Evolutionary conservation across 2,888 invertebrate species (phyloP).

Genomic region (Pristionchus arcanus): DNA sequence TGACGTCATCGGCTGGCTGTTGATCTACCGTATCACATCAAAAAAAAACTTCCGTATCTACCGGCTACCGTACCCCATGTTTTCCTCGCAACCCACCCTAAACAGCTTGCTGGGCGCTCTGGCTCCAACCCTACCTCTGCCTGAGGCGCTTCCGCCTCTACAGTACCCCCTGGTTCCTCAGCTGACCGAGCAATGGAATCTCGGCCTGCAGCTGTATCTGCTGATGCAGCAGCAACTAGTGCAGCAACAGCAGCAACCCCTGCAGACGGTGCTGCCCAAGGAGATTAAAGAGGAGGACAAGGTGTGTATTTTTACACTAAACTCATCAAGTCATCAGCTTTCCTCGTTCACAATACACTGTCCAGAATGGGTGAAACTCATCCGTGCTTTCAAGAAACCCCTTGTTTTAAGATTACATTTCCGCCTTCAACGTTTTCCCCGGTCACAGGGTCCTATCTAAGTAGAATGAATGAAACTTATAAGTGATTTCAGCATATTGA

Average conservation of each 20-base stretch:
- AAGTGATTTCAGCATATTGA: too few species aligned
- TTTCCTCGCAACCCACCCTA: background rate
- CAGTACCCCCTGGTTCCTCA: background rate
- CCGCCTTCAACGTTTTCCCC: too few species aligned
- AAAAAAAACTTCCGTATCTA: too few species aligned
- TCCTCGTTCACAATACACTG: too few species aligned
- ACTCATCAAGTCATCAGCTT: background rate
- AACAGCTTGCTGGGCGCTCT: background rate
- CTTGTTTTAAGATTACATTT: too few species aligned
- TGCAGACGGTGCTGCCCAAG: background rate
- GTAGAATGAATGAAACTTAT: too few species aligned
- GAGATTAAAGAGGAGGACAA: conserved; percentile 40
- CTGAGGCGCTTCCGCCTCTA: background rate
- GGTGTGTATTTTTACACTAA: background rate
- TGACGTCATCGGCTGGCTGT: background rate
- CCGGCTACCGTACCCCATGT: background rate
- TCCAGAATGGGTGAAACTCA: too few species aligned
- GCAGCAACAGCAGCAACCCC: background rate
- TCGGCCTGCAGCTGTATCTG: conserved; percentile 44
- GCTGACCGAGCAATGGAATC: conserved; percentile 14
- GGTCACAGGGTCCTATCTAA: too few species aligned
- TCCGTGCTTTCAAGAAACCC: too few species aligned
- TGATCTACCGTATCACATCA: background rate
- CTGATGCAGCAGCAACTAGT: conserved; percentile 31
- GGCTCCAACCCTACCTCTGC: conserved; percentile 17